Evolutionary conservation across 2,888 invertebrate species (phyloP), one percentile per base, ranked within the genome.

Genomic region (Pharmacophagus antenor): DNA sequence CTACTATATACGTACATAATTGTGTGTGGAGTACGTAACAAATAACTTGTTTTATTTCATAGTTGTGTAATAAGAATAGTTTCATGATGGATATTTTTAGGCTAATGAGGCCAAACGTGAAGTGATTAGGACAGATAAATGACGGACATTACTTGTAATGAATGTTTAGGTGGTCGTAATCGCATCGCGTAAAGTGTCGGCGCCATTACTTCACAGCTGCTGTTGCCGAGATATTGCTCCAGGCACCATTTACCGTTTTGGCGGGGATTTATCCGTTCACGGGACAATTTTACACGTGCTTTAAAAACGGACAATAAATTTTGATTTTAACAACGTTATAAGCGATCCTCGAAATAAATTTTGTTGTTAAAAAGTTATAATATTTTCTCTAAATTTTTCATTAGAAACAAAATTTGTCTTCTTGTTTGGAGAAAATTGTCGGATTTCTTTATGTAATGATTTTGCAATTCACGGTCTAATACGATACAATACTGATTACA

Each of bases 81-180:
- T 54, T 15, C 4, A 17, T 46, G 52, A 46, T 54, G 57, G 42
- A 20, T 27, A 60, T 47, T 60, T 60, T 60, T 56, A 56, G 56
- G 47, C 42, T 37, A 37, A 56, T 51, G 51, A 64, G 73, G 75
- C 74, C 72, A 70, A 71, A 69, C 75, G 76, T 79, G 78, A 79
- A 86, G 87, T 88, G 88, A 88, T 89, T 89, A 88, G 86, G 84
- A 79, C 81, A 85, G 85, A 89, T 89, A 89, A 88, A 90, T 88
- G 88, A 87, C 85, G 82, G 88, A 85, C 88, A 89, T 90, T 88
- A 89, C 82, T 85, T 84, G 88, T 90, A 90, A 90, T 89, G 88
- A 89, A 90, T 90, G 89, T 90, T 89, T 89, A 89, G 89, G 87
- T 88, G 87, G 85, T 84, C 89, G 88, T 89, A 88, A 89, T 89